These are phyloP conservation scores for Mnemiopsis leidyi DNA, from an alignment of 37 sponge, comb jelly and placozoan genomes.

Conservation along the genomic window DNA sequence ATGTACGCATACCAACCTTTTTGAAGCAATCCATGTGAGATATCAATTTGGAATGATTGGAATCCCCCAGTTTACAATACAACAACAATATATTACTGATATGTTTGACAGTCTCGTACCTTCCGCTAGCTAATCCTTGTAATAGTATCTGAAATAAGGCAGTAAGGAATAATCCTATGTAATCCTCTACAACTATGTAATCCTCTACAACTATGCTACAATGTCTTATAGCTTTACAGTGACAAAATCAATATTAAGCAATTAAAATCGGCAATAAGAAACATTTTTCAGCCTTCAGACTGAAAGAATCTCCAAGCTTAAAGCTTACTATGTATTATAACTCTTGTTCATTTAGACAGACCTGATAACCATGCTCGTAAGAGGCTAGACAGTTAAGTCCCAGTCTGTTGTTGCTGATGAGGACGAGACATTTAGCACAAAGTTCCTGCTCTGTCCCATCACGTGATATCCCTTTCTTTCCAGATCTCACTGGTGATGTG, in stretches of 20 bases:
- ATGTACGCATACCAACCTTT: slow-evolving; percentile 11
- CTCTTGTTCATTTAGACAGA: too few relatives aligned
- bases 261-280: too few relatives aligned
- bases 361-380: slow-evolving; percentile 59
- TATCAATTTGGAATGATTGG: background rate
- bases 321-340: too few relatives aligned
- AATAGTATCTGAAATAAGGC: background rate
- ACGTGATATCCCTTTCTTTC: background rate
- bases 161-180: too few relatives aligned
- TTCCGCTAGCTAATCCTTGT: background rate
- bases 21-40: slow-evolving; percentile 60
- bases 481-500: slow-evolving; percentile 25
- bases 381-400: slow-evolving; percentile 44
- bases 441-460: slow-evolving; percentile 52
- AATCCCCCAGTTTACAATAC: slow-evolving; percentile 6
- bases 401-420: slow-evolving; percentile 33
- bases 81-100: slow-evolving; percentile 1
- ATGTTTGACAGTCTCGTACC: background rate
- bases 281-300: too few relatives aligned
- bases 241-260: too few relatives aligned
- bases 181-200: too few relatives aligned
- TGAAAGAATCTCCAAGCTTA: too few relatives aligned
- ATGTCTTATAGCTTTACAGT: too few relatives aligned
- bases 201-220: too few relatives aligned
- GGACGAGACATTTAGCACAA: slow-evolving; percentile 54